phyloP scores from a whole-genome alignment of 1,140 invertebrate species.

The Dufourea novaeangliae region DNA sequence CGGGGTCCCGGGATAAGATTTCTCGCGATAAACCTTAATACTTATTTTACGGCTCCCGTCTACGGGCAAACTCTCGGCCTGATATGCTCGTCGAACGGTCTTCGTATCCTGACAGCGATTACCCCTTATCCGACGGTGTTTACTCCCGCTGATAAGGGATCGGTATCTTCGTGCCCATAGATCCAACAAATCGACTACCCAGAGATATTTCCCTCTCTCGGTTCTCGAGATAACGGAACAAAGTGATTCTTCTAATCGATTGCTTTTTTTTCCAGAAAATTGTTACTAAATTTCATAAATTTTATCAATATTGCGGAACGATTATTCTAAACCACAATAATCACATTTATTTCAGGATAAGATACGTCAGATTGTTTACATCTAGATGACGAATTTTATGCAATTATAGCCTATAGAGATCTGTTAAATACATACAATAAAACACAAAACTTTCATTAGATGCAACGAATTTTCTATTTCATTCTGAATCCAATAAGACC shows the following conservation, averaged over 20 bases:
- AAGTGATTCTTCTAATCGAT: neutral
- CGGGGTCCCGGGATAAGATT: constrained; percentile 22
- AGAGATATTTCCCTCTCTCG: neutral
- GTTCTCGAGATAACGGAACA: neutral
- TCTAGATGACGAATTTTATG: no score
- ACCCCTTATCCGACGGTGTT: constrained; percentile 13
- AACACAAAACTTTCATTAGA: no score
- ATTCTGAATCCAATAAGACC: no score
- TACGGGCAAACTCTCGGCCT: neutral
- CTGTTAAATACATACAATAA: no score
- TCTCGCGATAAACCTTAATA: constrained; percentile 33
- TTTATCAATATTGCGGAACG: no score
- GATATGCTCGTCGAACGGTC: neutral
- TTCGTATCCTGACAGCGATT: constrained; percentile 11
- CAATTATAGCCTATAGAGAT: no score
- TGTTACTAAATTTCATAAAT: no score
- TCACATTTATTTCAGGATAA: no score
- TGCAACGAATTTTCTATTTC: no score
- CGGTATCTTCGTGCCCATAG: neutral
- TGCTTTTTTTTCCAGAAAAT: neutral
- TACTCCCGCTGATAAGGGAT: constrained; percentile 11
- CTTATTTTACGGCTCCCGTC: neutral
- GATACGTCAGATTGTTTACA: no score
- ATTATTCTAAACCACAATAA: no score
- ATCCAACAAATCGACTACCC: neutral